Evolutionary conservation across 2,888 invertebrate species (phyloP).

Genomic region (Catotricha subobsoleta): DNA sequence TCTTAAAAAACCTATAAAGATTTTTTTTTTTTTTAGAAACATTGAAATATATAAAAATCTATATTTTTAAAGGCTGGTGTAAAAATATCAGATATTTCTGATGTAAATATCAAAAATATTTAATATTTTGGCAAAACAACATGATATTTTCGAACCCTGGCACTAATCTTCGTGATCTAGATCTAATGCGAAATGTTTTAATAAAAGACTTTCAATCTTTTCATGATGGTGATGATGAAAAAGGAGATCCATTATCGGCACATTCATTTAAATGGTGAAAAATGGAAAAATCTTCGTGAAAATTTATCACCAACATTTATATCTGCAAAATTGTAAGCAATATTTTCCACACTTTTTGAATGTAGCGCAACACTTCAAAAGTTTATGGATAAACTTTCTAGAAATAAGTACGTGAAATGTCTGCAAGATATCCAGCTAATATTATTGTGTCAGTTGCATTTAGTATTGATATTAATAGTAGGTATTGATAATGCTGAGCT

Average conservation of each 20-base stretch:
- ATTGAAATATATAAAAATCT: too few relatives aligned
- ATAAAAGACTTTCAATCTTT: constrained; percentile 45
- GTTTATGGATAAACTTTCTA: constrained; percentile 24
- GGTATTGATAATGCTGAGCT: constrained; percentile 15
- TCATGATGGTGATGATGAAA: constrained; percentile 41
- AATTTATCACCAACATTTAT: constrained; percentile 43
- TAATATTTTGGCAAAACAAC: too few relatives aligned
- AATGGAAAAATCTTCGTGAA: constrained; percentile 39
- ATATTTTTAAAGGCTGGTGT: too few relatives aligned
- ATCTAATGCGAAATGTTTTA: constrained; percentile 40
- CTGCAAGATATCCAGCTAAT: constrained; percentile 21
- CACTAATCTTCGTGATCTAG: constrained; percentile 44
- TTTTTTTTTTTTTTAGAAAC: too few relatives aligned
- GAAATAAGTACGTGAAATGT: constrained; percentile 24
- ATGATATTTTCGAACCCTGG: too few relatives aligned
- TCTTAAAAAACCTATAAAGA: too few relatives aligned
- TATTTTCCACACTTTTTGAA: constrained; percentile 36
- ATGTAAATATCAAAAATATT: too few relatives aligned
- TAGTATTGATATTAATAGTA: constrained; percentile 18
- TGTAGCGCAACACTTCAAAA: constrained; percentile 32
- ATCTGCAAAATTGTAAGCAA: constrained; percentile 37
- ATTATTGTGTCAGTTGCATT: constrained; percentile 23
- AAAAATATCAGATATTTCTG: too few relatives aligned
- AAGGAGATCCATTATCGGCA: constrained; percentile 35
- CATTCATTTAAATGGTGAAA: constrained; percentile 37